Base-by-base conservation (phyloP, 1,140 invertebrate species). In the Bradynema listronoti region DNA sequence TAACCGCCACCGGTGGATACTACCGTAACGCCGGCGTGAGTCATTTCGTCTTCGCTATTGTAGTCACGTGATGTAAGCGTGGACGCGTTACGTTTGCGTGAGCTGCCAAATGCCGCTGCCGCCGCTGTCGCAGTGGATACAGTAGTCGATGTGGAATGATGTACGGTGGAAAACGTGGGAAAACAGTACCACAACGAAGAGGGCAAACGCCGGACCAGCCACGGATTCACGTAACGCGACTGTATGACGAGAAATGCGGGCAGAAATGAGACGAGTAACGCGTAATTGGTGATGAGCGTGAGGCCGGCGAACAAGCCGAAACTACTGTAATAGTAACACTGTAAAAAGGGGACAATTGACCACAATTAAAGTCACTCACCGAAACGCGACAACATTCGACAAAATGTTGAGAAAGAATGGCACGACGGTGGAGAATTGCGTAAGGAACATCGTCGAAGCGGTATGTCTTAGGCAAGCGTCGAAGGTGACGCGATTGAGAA, bases 291-390 rank as follows among this genome's bases (percentile, higher is more conserved):
- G 34, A 78, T 57, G 25, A 77, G 41, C 14, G 76, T 77, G 24
- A 72, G 47, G 9, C 76, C 74, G 33, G 74, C 76, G 50, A 78
- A 77, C 19, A 77, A 46, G 7, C 76, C 74, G 42, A 77, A 77
- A 32, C 60, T 63, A n/a, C n/a, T n/a, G n/a, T n/a, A n/a, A n/a
- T n/a, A n/a, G n/a, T n/a, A n/a, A n/a, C n/a, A n/a, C n/a, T n/a
- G n/a, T n/a, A n/a, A n/a, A n/a, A n/a, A n/a, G 16, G 25, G 24
- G 25, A 14, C 33, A 9, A 22, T 57, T 25, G n/a, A 34, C 22
- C 4, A 9, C 6, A n/a, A 19, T 22, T 47, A 22, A 47, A 56
- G 59, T 47, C 4, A 46, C 4, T 30, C 19, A 75, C 72, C 72
- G 55, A 45, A 76, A 78, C 9, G 75, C 73, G n/a, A 73, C 57